These are phyloP conservation scores for Masnerella sp. DNA, from an alignment of 2,888 invertebrate genomes.

Conservation along the genomic window DNA sequence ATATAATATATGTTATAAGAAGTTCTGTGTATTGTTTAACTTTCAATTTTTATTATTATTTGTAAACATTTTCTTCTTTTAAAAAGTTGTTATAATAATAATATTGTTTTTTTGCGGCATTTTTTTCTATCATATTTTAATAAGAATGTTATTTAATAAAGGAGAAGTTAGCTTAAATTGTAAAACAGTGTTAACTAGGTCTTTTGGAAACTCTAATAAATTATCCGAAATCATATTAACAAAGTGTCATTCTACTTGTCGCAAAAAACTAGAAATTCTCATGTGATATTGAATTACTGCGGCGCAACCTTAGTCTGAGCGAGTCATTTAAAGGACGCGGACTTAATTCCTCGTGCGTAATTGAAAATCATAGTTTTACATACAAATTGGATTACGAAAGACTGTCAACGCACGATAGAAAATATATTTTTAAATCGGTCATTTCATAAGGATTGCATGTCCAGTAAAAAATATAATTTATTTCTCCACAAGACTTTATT, in stretches of 20 bases:
- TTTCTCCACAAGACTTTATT: constrained; percentile 7
- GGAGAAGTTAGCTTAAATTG: no score
- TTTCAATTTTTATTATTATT: no score
- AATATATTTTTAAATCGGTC: constrained; percentile 31
- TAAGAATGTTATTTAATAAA: no score
- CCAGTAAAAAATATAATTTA: constrained; percentile 23
- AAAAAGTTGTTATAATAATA: no score
- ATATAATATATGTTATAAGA: no score
- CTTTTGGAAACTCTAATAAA: no score
- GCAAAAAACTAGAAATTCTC: neutral
- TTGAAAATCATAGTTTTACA: constrained; percentile 42
- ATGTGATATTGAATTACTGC: constrained; percentile 9
- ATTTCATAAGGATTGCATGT: constrained; percentile 3
- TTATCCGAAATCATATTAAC: neutral
- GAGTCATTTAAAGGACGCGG: constrained; percentile 5
- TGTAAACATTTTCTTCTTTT: no score
- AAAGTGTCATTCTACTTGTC: neutral
- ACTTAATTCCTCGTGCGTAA: constrained; percentile 23
- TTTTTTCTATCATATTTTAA: no score
- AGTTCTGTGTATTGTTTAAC: no score
- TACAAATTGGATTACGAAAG: constrained; percentile 30
- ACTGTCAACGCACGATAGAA: constrained; percentile 16
- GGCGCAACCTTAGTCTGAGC: neutral
- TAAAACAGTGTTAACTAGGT: no score
- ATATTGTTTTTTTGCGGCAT: no score